Percentiles rank a stretch among this genome's conserved stretches.
These are phyloP conservation scores for Sinodicranocentrus sp. DNA, from an alignment of 2,888 invertebrate genomes.

Conservation along the genomic window DNA sequence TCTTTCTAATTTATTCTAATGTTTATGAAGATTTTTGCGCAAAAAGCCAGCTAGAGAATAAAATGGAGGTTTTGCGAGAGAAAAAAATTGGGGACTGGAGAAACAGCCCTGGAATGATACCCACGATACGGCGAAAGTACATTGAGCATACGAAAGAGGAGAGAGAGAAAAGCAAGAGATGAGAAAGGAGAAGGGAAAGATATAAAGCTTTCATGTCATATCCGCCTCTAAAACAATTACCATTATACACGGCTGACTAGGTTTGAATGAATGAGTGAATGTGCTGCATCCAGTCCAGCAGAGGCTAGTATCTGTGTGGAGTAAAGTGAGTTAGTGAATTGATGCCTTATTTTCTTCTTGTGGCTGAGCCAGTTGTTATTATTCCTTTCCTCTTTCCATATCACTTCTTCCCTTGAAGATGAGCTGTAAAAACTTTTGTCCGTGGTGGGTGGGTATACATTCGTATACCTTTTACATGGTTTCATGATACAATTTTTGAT, in stretches of 20 bases:
- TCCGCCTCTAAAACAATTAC: slow-evolving; percentile 70
- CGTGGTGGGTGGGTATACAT: too few relatives aligned
- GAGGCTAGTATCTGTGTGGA: slow-evolving; percentile 14
- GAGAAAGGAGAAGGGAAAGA: slow-evolving; percentile 43
- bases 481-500: slow-evolving; percentile 6
- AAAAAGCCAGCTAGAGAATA: slow-evolving; percentile 42
- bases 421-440: slow-evolving; percentile 2
- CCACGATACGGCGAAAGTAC: background rate
- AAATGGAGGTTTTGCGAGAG: slow-evolving; percentile 31
- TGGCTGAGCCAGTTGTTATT: slow-evolving; percentile 63
- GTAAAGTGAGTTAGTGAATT: slow-evolving; percentile 56
- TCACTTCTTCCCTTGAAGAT: slow-evolving; percentile 54
- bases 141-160: slow-evolving; percentile 11
- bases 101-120: slow-evolving; percentile 11
- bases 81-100: background rate
- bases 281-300: background rate
- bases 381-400: slow-evolving; percentile 41
- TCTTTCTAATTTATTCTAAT: slow-evolving; percentile 66
- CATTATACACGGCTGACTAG: slow-evolving; percentile 68
- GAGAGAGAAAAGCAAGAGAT: slow-evolving; percentile 2
- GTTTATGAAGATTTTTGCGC: slow-evolving; percentile 69
- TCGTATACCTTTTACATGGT: background rate
- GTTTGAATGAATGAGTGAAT: slow-evolving; percentile 66
- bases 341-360: slow-evolving; percentile 67
- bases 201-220: slow-evolving; percentile 70